Base-by-base conservation (phyloP, 2,888 invertebrate genomes). In the Meghimatium bilineatum region DNA sequence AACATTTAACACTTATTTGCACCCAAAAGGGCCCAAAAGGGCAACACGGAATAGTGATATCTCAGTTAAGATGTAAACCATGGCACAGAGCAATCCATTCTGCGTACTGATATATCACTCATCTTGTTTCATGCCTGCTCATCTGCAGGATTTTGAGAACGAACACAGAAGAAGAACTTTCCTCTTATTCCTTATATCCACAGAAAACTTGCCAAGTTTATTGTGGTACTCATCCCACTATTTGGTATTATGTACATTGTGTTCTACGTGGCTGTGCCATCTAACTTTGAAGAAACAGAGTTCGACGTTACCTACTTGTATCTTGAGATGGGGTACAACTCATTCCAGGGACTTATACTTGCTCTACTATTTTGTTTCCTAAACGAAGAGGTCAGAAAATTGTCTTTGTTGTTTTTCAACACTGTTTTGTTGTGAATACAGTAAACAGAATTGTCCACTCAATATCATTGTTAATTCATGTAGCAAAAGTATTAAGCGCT, bases 371-470 rank as follows among this genome's bases (percentile, higher is more conserved):
- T 96, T 90, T 96, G 96, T 92, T 96, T 96, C 89, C 90, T 96
- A 86, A 96, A 96, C 90, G 95, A 95, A n/a, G 96, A 96, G 93
- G 96, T 96, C n/a, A n/a, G n/a, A n/a, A n/a, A n/a, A n/a, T n/a
- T n/a, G n/a, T n/a, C n/a, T n/a, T n/a, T n/a, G n/a, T n/a, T n/a
- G n/a, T n/a, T n/a, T n/a, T n/a, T n/a, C n/a, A n/a, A n/a, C n/a
- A n/a, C n/a, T n/a, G n/a, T n/a, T n/a, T n/a, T n/a, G n/a, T n/a
- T n/a, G n/a, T n/a, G n/a, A n/a, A n/a, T n/a, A n/a, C n/a, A n/a
- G n/a, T n/a, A n/a, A n/a, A n/a, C n/a, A n/a, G n/a, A n/a, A n/a
- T n/a, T n/a, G n/a, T n/a, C n/a, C n/a, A n/a, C n/a, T n/a, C n/a
- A n/a, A n/a, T n/a, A n/a, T n/a, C n/a, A n/a, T n/a, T n/a, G n/a